A percentile compares a stretch with the other conserved stretches of the same genome.
phyloP scores from a whole-genome alignment of 2,113 vertebrate species.

The Lutjanus erythropterus region DNA sequence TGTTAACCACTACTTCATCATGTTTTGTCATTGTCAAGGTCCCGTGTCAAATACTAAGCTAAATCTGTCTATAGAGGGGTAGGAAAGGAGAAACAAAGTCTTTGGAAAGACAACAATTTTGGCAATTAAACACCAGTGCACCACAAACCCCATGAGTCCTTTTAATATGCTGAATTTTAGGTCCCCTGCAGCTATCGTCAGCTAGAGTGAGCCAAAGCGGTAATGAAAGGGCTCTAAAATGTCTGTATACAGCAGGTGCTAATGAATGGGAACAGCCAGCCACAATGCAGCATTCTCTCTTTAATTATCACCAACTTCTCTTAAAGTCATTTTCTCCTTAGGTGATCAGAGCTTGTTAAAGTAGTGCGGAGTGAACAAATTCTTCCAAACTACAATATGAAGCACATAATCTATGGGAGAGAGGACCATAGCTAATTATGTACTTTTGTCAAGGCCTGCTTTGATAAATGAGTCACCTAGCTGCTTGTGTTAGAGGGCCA shows the following conservation, averaged over 20 bases:
- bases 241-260: constrained; percentile 60
- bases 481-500: constrained; percentile 27
- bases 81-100: not conserved
- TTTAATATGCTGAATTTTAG: not conserved
- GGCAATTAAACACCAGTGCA: constrained; percentile 2
- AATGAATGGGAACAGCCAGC: constrained; percentile 61
- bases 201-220: constrained; percentile 38
- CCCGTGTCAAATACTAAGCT: not conserved
- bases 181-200: constrained; percentile 30
- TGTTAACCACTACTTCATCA: not conserved
- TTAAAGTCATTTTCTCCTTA: constrained; percentile 49
- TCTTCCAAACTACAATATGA: not conserved
- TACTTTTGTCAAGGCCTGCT: constrained; percentile 31
- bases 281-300: constrained; percentile 34
- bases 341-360: constrained; percentile 42
- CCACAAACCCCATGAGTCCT: not conserved
- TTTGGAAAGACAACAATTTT: not conserved
- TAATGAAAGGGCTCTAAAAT: constrained; percentile 63
- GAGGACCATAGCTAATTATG: constrained; percentile 37
- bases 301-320: constrained; percentile 53
- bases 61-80: not conserved
- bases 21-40: not conserved
- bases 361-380: constrained; percentile 3
- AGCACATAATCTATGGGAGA: constrained; percentile 15
- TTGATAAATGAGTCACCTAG: constrained; percentile 58